Base-by-base conservation (phyloP, 1,140 invertebrate species). In the Pogonomyrmex barbatus region DNA sequence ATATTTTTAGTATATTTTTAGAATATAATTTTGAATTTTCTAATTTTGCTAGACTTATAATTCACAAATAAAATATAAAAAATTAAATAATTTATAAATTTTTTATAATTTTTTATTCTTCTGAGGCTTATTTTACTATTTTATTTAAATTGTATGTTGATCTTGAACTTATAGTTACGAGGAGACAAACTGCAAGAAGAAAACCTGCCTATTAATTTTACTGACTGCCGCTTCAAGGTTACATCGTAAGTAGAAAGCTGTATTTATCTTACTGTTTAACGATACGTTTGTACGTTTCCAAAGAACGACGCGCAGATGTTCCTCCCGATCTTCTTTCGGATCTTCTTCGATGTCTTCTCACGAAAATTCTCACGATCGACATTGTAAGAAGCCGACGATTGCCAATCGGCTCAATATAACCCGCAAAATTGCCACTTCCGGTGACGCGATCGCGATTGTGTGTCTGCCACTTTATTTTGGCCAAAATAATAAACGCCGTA, bases 341-440 rank as follows among this genome's bases (percentile, higher is more conserved):
- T 78, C 58, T 10, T 65, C 63, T 36, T 52, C 33, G n/a, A 17
- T 14, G 52, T 65, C 12, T 54, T 81, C 78, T 70, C 52, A 14
- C 10, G 52, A 62, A 50, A 70, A 81, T 81, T 81, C 78, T 65
- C 78, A 81, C 78, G 78, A 81, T 70, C 77, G 36, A 70, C 50
- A 81, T 56, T 81, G 77, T 68, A 68, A 68, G 77, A 12, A 68
- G n/a, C 63, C 47, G 47, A 47, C 77, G 77, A 81, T 81, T 68
- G 47, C 65, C 78, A 70, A 81, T 81, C 78, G 63, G 50, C 39
- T 81, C 78, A 81, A 81, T 81, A 50, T 70, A 81, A 33, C 45
- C 56, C 68, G 75, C 58, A 85, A 89, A 86, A 58, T 54, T 86
- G 60, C 87, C 54, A 86, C 63, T 86, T 81, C 82, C 88, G 82